Evolutionary conservation across 2,888 invertebrate genomes (phyloP).

Genomic region (Cremastinae sp.): DNA sequence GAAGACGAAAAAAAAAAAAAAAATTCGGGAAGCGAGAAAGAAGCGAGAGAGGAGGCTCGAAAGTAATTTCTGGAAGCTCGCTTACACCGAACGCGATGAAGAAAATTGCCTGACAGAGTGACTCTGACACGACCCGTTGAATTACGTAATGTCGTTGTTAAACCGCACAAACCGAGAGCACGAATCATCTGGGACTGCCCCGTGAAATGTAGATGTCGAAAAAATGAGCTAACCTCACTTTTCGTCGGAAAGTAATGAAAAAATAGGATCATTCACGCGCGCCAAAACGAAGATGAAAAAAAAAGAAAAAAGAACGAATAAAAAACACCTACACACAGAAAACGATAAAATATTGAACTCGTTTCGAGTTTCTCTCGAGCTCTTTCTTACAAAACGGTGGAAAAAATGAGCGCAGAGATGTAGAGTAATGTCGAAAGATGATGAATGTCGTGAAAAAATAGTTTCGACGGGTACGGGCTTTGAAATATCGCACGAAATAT

Average conservation of each 20-base stretch:
- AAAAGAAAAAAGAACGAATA: too few relatives aligned
- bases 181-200: conserved; percentile 31
- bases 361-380: too few relatives aligned
- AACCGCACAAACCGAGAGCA: conserved; percentile 69
- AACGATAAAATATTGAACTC: too few relatives aligned
- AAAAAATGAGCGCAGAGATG: conserved; percentile 16
- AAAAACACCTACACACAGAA: too few relatives aligned
- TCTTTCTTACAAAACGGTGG: too few relatives aligned
- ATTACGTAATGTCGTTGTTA: conserved; percentile 76
- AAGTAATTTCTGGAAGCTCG: conserved; percentile 29
- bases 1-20: not conserved
- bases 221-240: conserved; percentile 2
- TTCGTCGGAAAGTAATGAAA: not conserved
- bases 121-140: conserved; percentile 60
- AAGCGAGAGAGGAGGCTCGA: not conserved
- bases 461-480: not conserved
- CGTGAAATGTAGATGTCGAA: conserved; percentile 19
- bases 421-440: conserved; percentile 37
- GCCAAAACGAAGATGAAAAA: not conserved
- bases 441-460: not conserved
- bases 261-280: not conserved
- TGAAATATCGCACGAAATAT: conserved; percentile 70
- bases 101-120: conserved; percentile 58
- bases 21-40: conserved; percentile 5
- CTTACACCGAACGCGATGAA: conserved; percentile 32